Evolutionary conservation across 1,140 invertebrate genomes (phyloP), one percentile per base, ranked within the genome.

Genomic region (Eumeta japonica): DNA sequence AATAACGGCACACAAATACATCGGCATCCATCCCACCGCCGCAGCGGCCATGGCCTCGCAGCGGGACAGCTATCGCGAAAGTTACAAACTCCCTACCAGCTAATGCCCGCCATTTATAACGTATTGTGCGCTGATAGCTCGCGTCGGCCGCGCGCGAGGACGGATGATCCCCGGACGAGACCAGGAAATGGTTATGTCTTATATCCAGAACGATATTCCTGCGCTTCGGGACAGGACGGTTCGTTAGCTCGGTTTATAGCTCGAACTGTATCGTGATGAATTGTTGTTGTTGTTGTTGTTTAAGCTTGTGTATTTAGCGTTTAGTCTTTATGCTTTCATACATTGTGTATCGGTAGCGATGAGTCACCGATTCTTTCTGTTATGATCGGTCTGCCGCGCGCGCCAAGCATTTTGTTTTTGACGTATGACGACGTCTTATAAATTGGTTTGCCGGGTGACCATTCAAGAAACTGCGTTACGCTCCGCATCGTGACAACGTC

Each of bases 71-170:
- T 65, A 64, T 64, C 53, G 50, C 45, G 55, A 55, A 60, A 63
- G 55, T 63, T 63, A 47, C 52, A 45, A 58, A 58, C 46, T 43
- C 47, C 51, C 46, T 39, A 51, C 45, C 46, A 46, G 50, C 54
- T 68, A 70, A 70, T 66, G 65, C 49, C 45, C 46, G 48, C 53
- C 49, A 70, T 72, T 62, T 59, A 70, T 72, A 70, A 67, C 58
- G 62, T 68, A 72, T 72, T 72, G 67, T 72, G 55, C 58, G 68
- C 62, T 72, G 64, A 72, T 72, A 58, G 64, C 48, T 41, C 35
- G 51, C 52, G 64, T 68, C 62, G 66, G 53, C 57, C 45, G 53
- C 52, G 47, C 50, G 57, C 53, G 64, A 59, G 62, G 58, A 61
- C 48, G 55, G 55, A 67, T 64, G 49, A 41, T 44, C 41, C 43